Percentiles rank a stretch among this genome's conserved stretches.
These are phyloP conservation scores for Theropithecus gelada DNA, from an alignment of 2,113 vertebrate species.

Conservation along the genomic window DNA sequence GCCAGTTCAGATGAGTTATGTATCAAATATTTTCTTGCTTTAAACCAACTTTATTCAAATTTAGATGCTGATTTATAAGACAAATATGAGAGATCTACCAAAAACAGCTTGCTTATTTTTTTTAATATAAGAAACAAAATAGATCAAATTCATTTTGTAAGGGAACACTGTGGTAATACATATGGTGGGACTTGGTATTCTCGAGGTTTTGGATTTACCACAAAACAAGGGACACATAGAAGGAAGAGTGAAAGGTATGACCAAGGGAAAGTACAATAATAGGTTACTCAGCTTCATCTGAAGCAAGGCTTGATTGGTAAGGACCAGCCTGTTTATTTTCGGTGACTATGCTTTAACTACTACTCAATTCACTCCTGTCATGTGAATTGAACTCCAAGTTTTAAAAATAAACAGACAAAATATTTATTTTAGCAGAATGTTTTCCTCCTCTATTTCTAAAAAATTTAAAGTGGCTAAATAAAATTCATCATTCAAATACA, in stretches of 20 bases:
- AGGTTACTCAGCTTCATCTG: background rate
- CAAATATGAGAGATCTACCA: background rate
- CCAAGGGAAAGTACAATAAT: background rate
- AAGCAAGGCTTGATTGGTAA: background rate
- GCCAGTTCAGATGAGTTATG: background rate
- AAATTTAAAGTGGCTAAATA: conserved; percentile 54
- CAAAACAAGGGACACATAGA: background rate
- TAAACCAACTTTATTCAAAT: background rate
- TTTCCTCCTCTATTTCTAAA: conserved; percentile 20
- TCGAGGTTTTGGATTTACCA: background rate
- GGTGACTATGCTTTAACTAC: conserved; percentile 18
- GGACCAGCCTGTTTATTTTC: background rate
- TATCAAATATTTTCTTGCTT: background rate
- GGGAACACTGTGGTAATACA: background rate
- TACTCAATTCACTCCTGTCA: background rate
- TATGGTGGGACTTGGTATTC: background rate
- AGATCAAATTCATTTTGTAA: background rate
- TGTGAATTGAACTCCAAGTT: background rate
- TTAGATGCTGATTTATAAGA: background rate
- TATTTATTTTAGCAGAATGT: conserved; percentile 43
- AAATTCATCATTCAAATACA: conserved; percentile 59
- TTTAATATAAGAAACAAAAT: background rate
- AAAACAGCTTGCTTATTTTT: background rate
- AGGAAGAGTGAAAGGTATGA: background rate
- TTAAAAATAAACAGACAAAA: conserved; percentile 49